phyloP scores from a whole-genome alignment of 2,888 invertebrate genomes.

The Bimastos eiseni region DNA sequence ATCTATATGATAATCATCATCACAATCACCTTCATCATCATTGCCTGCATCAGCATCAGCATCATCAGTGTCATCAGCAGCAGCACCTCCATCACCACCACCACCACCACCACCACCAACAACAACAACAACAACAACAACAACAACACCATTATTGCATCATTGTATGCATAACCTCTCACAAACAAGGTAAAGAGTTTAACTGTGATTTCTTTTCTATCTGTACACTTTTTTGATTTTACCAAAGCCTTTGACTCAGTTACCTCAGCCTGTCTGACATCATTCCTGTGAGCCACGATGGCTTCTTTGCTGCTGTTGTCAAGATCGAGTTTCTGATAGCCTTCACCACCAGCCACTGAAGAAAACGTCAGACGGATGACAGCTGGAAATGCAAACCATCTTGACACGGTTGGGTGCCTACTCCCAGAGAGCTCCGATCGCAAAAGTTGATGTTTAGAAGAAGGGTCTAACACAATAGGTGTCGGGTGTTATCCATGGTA shows the following conservation, averaged over 20 bases:
- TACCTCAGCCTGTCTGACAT: conserved; percentile 45
- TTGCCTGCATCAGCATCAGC: no score
- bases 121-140: no score
- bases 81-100: no score
- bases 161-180: no score
- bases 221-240: no score
- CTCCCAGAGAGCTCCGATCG: neutral
- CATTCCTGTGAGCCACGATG: conserved; percentile 42
- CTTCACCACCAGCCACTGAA: conserved; percentile 44
- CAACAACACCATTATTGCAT: no score
- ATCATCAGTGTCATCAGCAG: no score
- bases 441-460: neutral
- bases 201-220: neutral
- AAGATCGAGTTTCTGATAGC: conserved; percentile 36
- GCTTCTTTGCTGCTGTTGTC: conserved; percentile 39
- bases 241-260: neutral
- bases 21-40: no score
- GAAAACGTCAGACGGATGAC: neutral
- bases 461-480: neutral
- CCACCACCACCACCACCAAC: no score
- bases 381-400: neutral
- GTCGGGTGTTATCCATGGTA: neutral
- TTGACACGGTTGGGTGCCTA: neutral
- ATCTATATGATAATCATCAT: no score
- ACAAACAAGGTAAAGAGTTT: neutral